Evolutionary conservation across 2,797 vertebrate species (phyloP).

Genomic region (Mormyrops attenuatus): DNA sequence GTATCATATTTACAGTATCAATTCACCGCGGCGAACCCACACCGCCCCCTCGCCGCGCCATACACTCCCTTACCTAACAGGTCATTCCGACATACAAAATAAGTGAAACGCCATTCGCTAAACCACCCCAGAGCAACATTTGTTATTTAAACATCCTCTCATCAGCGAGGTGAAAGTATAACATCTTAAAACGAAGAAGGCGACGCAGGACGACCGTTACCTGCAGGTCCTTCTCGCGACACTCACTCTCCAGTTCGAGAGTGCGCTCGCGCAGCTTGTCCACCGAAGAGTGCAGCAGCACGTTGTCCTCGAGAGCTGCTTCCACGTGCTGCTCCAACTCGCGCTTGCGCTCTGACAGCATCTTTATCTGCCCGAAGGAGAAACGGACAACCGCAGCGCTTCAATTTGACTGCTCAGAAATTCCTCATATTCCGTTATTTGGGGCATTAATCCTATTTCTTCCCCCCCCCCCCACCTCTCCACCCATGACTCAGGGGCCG

Average conservation of each 20-base stretch:
- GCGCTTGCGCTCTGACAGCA: slow-evolving; percentile 87
- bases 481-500: not conserved
- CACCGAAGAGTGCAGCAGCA: slow-evolving; percentile 81
- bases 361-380: slow-evolving; percentile 75
- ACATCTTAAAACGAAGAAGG: not conserved
- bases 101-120: not conserved
- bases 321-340: slow-evolving; percentile 82
- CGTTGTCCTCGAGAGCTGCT: slow-evolving; percentile 81
- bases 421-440: slow-evolving; percentile 15
- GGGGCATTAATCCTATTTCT: not conserved
- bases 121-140: not conserved
- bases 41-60: not conserved
- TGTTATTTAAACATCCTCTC: not conserved
- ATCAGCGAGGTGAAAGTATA: not conserved
- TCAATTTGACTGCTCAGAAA: not conserved
- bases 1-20: not conserved
- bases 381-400: slow-evolving; percentile 9
- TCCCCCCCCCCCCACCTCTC: slow-evolving; percentile 29
- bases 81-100: not conserved
- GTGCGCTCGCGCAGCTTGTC: slow-evolving; percentile 84
- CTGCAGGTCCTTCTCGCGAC: slow-evolving; percentile 88
- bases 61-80: not conserved
- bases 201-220: slow-evolving; percentile 48
- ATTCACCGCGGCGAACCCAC: not conserved
- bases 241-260: slow-evolving; percentile 80